These are phyloP conservation scores for Cepphus grylle DNA, from an alignment of 2,113 vertebrate genomes.

Conservation along the genomic window DNA sequence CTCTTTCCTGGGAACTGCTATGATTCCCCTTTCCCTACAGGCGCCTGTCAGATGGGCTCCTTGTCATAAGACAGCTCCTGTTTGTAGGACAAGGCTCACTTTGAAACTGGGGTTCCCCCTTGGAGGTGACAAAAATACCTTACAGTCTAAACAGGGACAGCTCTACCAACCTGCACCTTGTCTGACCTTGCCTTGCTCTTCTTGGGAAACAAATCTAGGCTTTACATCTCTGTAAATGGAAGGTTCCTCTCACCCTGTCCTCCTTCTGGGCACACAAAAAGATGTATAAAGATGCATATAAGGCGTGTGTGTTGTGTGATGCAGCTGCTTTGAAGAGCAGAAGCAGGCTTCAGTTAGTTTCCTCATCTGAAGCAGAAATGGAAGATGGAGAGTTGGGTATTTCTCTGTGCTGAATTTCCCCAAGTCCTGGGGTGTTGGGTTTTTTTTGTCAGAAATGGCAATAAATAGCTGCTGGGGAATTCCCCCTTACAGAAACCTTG, in stretches of 20 bases:
- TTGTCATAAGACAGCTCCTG: not conserved
- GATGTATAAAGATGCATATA: not conserved
- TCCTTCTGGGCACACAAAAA: not conserved
- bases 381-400: not conserved
- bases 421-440: too few species aligned
- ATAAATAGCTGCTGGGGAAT: not conserved
- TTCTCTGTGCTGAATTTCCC: not conserved
- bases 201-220: not conserved
- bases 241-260: fast-evolving
- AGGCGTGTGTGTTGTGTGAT: not conserved
- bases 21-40: not conserved
- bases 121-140: not conserved
- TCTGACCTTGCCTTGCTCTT: not conserved
- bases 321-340: not conserved
- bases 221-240: not conserved
- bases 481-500: not conserved
- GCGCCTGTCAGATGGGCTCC: not conserved
- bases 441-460: not conserved
- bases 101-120: not conserved
- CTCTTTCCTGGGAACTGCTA: not conserved
- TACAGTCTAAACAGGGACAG: not conserved
- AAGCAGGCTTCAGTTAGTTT: not conserved
- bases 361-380: not conserved
- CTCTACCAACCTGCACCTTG: not conserved
- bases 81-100: not conserved